Evolutionary conservation across 2,113 vertebrate species (phyloP).

Genomic region (Delphinapterus leucas): DNA sequence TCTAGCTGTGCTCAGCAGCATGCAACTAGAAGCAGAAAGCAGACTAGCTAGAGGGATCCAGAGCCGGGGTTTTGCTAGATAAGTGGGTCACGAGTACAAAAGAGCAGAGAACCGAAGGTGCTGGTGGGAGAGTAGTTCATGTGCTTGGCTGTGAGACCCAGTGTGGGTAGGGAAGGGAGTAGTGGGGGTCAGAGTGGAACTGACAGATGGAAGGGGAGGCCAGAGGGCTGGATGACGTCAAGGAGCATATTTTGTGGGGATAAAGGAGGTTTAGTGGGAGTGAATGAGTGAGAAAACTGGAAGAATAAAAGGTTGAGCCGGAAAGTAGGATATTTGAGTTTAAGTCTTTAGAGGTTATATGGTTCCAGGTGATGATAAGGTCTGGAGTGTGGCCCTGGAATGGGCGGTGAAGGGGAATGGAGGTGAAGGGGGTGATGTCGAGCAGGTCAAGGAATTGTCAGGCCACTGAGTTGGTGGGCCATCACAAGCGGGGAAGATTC

Average conservation of each 20-base stretch:
- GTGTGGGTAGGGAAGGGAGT: background rate
- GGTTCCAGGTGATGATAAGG: background rate
- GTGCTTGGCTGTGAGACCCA: background rate
- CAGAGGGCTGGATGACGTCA: background rate
- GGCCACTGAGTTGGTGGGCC: background rate
- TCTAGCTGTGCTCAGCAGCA: background rate
- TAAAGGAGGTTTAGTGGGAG: background rate
- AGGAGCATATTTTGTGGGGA: background rate
- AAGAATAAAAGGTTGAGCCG: background rate
- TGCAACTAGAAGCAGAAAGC: background rate
- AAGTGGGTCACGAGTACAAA: background rate
- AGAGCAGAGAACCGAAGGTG: background rate
- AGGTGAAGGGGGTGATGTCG: background rate
- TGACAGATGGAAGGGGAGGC: background rate
- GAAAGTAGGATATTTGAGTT: background rate
- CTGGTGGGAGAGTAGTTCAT: background rate
- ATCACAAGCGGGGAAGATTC: background rate
- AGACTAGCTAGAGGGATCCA: rapidly evolving
- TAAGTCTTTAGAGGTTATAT: background rate
- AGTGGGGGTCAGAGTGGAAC: background rate
- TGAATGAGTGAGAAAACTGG: background rate
- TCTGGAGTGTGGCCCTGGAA: background rate
- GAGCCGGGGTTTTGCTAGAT: background rate
- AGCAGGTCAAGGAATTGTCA: background rate
- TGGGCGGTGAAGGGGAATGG: background rate